phyloP scores from a whole-genome alignment of 1,140 invertebrate genomes.

The Drosophila pandora region DNA sequence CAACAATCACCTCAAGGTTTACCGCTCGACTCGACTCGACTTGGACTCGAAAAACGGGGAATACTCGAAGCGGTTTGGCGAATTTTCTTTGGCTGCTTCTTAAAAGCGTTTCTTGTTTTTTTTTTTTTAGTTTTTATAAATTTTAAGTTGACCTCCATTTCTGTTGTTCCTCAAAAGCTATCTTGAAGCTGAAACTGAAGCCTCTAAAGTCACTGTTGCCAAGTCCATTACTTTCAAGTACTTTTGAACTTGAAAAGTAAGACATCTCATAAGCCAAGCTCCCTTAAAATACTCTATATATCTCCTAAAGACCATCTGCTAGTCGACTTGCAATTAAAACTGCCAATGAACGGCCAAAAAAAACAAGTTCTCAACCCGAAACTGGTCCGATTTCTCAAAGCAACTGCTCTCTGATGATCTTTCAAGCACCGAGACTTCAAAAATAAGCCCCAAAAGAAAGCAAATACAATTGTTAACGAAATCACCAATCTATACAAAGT shows the following conservation, averaged over 20 bases:
- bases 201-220: no score
- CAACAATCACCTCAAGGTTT: slow-evolving; percentile 67
- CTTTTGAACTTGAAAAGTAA: background rate
- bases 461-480: slow-evolving; percentile 26
- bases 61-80: slow-evolving; percentile 18
- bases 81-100: slow-evolving; percentile 62
- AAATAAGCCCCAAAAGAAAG: slow-evolving; percentile 20
- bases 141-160: slow-evolving; percentile 65
- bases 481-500: slow-evolving; percentile 14
- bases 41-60: slow-evolving; percentile 12
- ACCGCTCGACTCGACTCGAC: slow-evolving; percentile 17
- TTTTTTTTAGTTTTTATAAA: no score
- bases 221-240: no score
- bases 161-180: slow-evolving; percentile 21
- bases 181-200: no score
- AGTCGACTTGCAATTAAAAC: slow-evolving; percentile 59
- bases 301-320: background rate
- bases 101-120: slow-evolving; percentile 32
- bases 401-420: slow-evolving; percentile 42
- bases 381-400: slow-evolving; percentile 68
- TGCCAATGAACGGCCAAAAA: no score
- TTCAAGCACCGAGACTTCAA: slow-evolving; percentile 30
- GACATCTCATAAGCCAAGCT: background rate
- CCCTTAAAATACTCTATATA: background rate
- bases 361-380: slow-evolving; percentile 71